Evolutionary conservation across 1,140 invertebrate genomes (phyloP), one percentile per base, ranked within the genome.

Genomic region (Planococcus citri): DNA sequence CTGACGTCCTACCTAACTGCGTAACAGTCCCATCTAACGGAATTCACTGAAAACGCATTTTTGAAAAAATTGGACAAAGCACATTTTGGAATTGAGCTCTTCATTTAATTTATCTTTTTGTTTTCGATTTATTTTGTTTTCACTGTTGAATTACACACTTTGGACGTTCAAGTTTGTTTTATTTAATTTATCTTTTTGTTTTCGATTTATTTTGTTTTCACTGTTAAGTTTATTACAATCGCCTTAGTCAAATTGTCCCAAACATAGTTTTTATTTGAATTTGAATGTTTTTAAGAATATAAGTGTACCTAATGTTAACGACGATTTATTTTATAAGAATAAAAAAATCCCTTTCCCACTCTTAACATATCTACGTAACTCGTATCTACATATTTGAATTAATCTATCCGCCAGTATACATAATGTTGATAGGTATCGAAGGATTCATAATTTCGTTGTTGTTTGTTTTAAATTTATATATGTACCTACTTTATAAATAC

Each of bases 391-490:
- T n/a, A n/a, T n/a, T n/a, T n/a, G n/a, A n/a, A n/a, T n/a, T n/a
- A n/a, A n/a, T n/a, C n/a, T n/a, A n/a, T n/a, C n/a, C n/a, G n/a
- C n/a, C n/a, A n/a, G n/a, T n/a, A n/a, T n/a, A n/a, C n/a, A n/a
- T n/a, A 33, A 12, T 33, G 17, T 51, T 51, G 41, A 20, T 51
- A 51, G 41, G 17, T 51, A 51, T 17, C 41, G 41, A 51, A 51
- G 41, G n/a, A 51, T 51, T 9, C 41, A 9, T n/a, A n/a, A n/a
- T n/a, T n/a, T n/a, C n/a, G n/a, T 37, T 37, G 33, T 51, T 51
- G 41, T 51, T 51, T 51, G 41, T 51, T 51, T 51, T 51, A 51
- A 33, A 51, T 51, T 51, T 51, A 51, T 51, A 51, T n/a, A n/a
- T n/a, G n/a, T n/a, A n/a, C n/a, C n/a, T 51, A 20, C n/a, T 9